Conservation (phyloP, 2,113 vertebrate species). For the Neodontobutis hainanensis region DNA sequence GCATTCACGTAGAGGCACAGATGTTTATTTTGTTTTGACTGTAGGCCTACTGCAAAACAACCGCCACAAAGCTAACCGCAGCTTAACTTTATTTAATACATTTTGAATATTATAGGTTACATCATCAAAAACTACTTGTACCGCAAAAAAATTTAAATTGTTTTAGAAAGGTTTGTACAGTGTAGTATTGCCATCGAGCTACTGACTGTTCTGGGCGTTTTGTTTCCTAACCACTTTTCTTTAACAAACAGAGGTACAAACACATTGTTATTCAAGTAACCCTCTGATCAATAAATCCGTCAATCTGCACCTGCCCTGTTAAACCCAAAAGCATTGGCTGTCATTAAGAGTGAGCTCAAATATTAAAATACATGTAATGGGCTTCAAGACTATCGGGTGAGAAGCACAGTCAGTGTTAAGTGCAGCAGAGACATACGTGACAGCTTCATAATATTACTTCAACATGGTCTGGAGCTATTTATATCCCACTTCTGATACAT, state of each 20-base stretch:
- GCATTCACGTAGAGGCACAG: too few species aligned
- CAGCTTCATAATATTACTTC: conserved; percentile 37
- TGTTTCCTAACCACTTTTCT: neutral
- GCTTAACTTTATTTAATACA: too few species aligned
- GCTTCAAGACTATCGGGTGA: neutral
- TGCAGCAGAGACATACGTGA: conserved; percentile 5
- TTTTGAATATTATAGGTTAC: too few species aligned
- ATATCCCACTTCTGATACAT: conserved; percentile 52
- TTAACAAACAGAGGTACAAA: conserved; percentile 1
- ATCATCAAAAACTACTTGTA: too few species aligned
- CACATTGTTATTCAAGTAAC: neutral
- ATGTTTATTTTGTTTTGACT: too few species aligned
- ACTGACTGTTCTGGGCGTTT: too few species aligned
- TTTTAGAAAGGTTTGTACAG: too few species aligned
- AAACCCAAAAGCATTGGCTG: conserved; percentile 2
- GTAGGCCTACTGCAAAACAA: too few species aligned
- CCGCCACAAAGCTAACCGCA: too few species aligned
- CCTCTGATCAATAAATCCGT: conserved; percentile 39
- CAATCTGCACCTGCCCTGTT: conserved; percentile 15
- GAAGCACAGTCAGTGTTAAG: neutral
- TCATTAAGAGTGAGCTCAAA: neutral
- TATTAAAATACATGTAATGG: neutral
- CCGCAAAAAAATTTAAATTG: too few species aligned
- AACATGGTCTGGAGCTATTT: conserved; percentile 43
- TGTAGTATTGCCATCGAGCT: too few species aligned